Evolutionary conservation across 2,113 vertebrate genomes (phyloP).

Genomic region (Hippopotamus amphibius): DNA sequence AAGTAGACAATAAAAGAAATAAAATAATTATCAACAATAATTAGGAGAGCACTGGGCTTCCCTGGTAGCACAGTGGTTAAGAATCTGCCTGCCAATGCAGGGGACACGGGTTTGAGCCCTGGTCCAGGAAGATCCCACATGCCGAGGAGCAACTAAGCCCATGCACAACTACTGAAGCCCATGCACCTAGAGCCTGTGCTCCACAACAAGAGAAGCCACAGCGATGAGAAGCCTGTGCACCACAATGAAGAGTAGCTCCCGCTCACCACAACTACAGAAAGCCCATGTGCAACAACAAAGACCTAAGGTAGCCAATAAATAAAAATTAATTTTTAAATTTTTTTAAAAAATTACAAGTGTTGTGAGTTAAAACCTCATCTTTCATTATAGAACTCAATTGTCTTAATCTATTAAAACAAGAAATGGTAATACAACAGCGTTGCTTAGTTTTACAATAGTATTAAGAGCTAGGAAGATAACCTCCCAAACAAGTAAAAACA

Average conservation of each 20-base stretch:
- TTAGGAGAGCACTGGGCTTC: background rate
- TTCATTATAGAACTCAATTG: background rate
- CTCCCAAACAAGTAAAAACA: constrained; percentile 48
- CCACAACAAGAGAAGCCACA: no score
- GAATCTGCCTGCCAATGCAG: background rate
- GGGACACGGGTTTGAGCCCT: background rate
- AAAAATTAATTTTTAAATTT: background rate
- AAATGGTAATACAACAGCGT: constrained; percentile 7
- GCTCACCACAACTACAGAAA: background rate
- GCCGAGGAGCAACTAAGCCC: background rate
- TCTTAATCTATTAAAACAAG: constrained; percentile 32
- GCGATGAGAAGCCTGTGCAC: no score
- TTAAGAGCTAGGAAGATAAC: constrained; percentile 10
- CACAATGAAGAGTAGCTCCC: no score
- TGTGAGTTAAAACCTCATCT: constrained; percentile 20
- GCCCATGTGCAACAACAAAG: background rate
- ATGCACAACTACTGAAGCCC: no score
- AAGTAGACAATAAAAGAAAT: constrained; percentile 2
- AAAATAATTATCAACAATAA: constrained; percentile 32
- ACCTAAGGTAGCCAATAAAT: background rate
- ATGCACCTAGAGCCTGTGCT: no score
- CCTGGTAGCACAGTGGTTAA: background rate
- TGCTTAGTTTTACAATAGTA: constrained; percentile 3
- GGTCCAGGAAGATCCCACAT: background rate
- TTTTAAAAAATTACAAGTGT: no score